phyloP scores from a whole-genome alignment of 2,797 vertebrate genomes.

The Chelidonichthys spinosus region DNA sequence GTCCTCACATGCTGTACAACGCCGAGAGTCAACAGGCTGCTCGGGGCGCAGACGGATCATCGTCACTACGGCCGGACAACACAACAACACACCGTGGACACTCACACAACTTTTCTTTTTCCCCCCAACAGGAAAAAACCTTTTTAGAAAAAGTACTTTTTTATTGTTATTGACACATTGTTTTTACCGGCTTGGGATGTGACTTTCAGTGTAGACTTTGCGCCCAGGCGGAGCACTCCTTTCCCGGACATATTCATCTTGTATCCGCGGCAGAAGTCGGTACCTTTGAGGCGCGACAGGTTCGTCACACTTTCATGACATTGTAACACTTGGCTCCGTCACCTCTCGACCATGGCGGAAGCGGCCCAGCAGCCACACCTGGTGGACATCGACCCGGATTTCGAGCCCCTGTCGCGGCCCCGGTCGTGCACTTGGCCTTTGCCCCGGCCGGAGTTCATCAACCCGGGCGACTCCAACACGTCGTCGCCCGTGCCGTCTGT shows the following conservation, averaged over 20 bases:
- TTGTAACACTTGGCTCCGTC: constrained; percentile 61
- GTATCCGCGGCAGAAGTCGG: constrained; percentile 43
- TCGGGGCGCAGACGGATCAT: constrained; percentile 41
- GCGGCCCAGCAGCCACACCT: constrained; percentile 89
- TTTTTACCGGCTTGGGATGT: constrained; percentile 68
- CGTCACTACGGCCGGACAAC: constrained; percentile 57
- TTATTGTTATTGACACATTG: background rate
- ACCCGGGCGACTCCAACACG: constrained; percentile 90
- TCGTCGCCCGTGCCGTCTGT: constrained; percentile 92
- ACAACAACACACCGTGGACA: constrained; percentile 29
- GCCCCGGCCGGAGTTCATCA: constrained; percentile 93
- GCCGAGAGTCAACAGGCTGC: constrained; percentile 83
- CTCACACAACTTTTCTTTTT: constrained; percentile 21
- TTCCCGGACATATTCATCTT: constrained; percentile 53
- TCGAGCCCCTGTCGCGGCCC: constrained; percentile 94
- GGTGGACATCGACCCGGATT: constrained; percentile 97
- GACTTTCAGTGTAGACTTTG: constrained; percentile 53
- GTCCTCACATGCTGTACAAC: constrained; percentile 75
- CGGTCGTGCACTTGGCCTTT: constrained; percentile 98
- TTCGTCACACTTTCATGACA: constrained; percentile 75
- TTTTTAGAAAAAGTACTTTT: constrained; percentile 23
- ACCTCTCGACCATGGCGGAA: constrained; percentile 87
- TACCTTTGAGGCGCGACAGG: constrained; percentile 43
- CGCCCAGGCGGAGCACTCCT: constrained; percentile 54
- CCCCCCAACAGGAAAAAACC: background rate